A percentile compares a stretch with the other conserved stretches of the same genome.
These are phyloP conservation scores for Ephydatia muelleri DNA, from an alignment of 37 sponge, comb jelly and placozoan genomes.

Conservation along the genomic window DNA sequence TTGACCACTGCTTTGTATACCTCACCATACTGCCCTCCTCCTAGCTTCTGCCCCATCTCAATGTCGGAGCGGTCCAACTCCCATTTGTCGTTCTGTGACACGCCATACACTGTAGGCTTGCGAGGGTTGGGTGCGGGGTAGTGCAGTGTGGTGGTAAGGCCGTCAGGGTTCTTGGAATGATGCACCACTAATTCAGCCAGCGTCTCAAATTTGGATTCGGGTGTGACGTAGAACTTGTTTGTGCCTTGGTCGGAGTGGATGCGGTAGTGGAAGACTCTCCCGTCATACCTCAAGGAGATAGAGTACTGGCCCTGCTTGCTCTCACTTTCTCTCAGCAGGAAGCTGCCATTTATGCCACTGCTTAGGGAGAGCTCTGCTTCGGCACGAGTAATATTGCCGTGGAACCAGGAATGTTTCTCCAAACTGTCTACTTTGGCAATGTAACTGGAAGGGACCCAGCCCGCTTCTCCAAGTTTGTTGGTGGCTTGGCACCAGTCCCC, in stretches of 20 bases:
- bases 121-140: constrained; percentile 93
- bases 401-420: constrained; percentile 96
- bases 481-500: constrained; percentile 86
- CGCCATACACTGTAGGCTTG: constrained; percentile 82
- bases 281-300: constrained; percentile 90
- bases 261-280: constrained; percentile 92
- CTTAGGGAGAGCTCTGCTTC: constrained; percentile 90
- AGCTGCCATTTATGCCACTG: constrained; percentile 95
- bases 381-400: constrained; percentile 87
- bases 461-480: constrained; percentile 62
- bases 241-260: constrained; percentile 59
- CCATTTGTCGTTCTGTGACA: constrained; percentile 89
- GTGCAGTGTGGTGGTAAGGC: constrained; percentile 86
- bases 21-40: constrained; percentile 98
- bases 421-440: constrained; percentile 87
- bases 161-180: constrained; percentile 87
- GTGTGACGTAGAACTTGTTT: constrained; percentile 75
- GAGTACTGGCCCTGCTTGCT: constrained; percentile 97
- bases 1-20: constrained; percentile 92
- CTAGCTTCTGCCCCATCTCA: constrained; percentile 91
- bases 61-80: constrained; percentile 88
- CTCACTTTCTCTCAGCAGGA: constrained; percentile 96
- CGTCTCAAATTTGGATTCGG: constrained; percentile 79
- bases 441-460: constrained; percentile 95
- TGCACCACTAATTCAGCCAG: constrained; percentile 86